These are phyloP conservation scores for Drosophila tsacasi DNA, from an alignment of 1,140 invertebrate genomes.

Conservation along the genomic window DNA sequence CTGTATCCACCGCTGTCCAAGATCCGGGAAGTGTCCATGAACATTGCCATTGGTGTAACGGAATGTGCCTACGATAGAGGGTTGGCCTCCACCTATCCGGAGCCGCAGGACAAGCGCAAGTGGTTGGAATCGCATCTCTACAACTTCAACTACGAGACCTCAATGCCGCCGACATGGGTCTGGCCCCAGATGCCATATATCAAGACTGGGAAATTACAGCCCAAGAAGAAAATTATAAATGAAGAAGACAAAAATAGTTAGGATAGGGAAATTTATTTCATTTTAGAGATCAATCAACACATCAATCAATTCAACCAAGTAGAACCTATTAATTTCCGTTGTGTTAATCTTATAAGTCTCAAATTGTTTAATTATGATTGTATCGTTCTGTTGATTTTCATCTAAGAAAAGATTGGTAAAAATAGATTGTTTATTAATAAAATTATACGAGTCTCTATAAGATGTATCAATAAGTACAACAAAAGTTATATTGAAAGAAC, in stretches of 20 bases:
- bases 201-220: slow-evolving; percentile 81
- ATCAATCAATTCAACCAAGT: background rate
- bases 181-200: slow-evolving; percentile 87
- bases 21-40: slow-evolving; percentile 95
- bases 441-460: too few species aligned
- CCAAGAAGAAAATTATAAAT: slow-evolving; percentile 25
- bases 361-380: background rate
- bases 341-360: background rate
- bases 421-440: too few species aligned
- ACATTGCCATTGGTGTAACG: slow-evolving; percentile 94
- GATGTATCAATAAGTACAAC: too few species aligned
- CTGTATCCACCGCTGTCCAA: slow-evolving; percentile 96
- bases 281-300: background rate
- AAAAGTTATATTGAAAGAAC: too few species aligned
- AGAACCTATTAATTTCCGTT: background rate
- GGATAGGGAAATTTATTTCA: background rate
- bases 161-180: slow-evolving; percentile 91
- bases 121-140: slow-evolving; percentile 92
- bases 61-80: slow-evolving; percentile 95
- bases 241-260: background rate
- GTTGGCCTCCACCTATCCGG: slow-evolving; percentile 93
- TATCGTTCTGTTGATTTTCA: background rate
- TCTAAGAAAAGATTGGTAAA: too few species aligned
- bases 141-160: slow-evolving; percentile 91
- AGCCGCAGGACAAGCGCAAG: slow-evolving; percentile 90